Conservation (phyloP, 2,113 vertebrate genomes). For the Scolopax mira region DNA sequence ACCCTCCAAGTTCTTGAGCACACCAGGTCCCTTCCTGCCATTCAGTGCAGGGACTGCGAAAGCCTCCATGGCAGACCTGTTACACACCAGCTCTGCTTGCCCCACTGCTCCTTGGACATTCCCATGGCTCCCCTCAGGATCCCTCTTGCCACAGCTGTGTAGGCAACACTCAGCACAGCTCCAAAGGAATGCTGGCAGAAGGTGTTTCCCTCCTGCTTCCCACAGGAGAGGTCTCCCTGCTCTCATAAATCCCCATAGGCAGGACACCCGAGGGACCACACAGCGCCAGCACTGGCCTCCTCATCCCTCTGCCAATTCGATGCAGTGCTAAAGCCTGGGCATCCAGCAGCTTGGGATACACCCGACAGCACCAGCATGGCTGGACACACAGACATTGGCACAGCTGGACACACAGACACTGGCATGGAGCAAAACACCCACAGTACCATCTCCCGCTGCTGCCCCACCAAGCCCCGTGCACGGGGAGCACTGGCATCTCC, state of each 20-base stretch:
- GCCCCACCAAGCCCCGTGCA: fast-evolving
- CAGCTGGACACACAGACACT: not conserved
- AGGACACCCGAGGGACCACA: not conserved
- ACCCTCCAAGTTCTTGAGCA: not conserved
- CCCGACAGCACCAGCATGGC: not conserved
- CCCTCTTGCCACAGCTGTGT: not conserved
- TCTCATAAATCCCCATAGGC: not conserved
- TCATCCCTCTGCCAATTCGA: not conserved
- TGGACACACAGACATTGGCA: not conserved
- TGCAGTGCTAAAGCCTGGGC: not conserved
- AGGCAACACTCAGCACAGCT: not conserved
- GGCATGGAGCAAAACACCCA: not conserved
- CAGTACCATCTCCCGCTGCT: not conserved
- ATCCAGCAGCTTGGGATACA: not conserved
- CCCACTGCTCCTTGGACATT: not conserved
- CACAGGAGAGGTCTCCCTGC: too few relatives aligned
- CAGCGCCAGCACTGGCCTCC: not conserved
- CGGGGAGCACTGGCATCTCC: not conserved
- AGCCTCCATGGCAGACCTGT: too few relatives aligned
- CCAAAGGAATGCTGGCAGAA: not conserved
- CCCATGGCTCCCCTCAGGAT: not conserved
- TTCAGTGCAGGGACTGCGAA: not conserved
- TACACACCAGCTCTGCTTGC: not conserved
- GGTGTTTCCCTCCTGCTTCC: not conserved
- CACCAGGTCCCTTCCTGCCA: not conserved